Evolutionary conservation across 64 coral and sea anemone species (phyloP), one percentile per base, ranked within the genome.

Genomic region (Platygyra sinensis): DNA sequence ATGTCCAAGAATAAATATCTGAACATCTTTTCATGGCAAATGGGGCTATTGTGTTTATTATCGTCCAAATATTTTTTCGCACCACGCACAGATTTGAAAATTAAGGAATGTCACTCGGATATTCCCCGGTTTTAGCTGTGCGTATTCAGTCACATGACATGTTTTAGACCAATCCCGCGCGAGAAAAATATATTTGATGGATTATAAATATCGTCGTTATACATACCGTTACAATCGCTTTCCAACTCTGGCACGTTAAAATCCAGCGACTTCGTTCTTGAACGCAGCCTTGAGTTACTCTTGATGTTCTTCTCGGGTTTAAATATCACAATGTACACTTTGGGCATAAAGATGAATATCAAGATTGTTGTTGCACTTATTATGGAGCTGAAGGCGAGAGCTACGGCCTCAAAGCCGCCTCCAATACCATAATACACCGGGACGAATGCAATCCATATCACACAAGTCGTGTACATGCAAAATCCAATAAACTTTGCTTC

Each of bases 401-500:
- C 89, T 11, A 94, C 22, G 1, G 75, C 86, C 38, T 92, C 75
- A 39, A 92, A 92, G 0, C 75, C 89, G 28, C 83, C 86, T 20
- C 71, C 79, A 17, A 86, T 89, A 5, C 89, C 92, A 73, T 88
- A 98, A 65, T 94, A 98, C 54, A 98, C 61, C 4, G 96, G 96
- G 16, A 98, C 55, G 75, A 94, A 98, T 9, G 92, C 89, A 15
- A 98, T 87, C 96, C 96, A 98, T 29, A 94, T 83, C 10, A 98
- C 96, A 46, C 92, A 98, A 13, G 90, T 92, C 0, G 96, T 94
- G 78, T 98, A 98, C 89, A 93, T 98, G 65, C 92, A 93, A 33
- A 98, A 94, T 50, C 96, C 96, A 10, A 98, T 91, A 32, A 92
- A 91, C 33, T 98, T 98, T 13, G 96, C 96, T 79, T 98, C 95